Base-by-base conservation (phyloP, 2,888 invertebrate genomes). In the Drosophila atripex region DNA sequence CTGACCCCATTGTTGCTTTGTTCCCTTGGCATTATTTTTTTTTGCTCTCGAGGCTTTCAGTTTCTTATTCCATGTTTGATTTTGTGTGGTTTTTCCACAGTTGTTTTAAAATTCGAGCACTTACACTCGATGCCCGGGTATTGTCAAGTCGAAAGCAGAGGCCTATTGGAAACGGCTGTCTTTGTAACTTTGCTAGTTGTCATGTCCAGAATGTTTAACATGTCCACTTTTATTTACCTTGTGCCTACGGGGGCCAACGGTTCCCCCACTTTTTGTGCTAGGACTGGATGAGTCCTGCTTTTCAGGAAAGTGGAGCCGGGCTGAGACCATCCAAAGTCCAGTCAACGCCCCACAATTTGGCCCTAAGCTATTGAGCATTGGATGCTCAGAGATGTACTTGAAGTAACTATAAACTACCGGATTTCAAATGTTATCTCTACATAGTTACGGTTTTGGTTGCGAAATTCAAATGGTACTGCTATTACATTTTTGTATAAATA, bases 211-310 rank as follows among this genome's bases (percentile, higher is more conserved):
- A 71, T 85, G 74, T 77, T 82, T 74, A 85, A 79, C 86, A 85
- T 85, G 82, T 68, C 77, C 71, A 73, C 76, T 76, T 72, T 85
- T 83, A 85, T 85, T 85, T 83, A 82, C 79, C 76, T 79, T 76
- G n/a, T 61, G 39, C 64, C 63, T 53, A 41, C 41, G 47, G 52
- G 51, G 32, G 18, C 49, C 16, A 23, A 23, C 28, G 12, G 43
- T 32, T 39, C 21, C 11, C 46, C 51, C 16, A 41, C 14, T 41
- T 45, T 3, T 46, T 46, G 39, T 8, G 7, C 64, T 30, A n/a
- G 18, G 11, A 35, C 43, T 30, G 39, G 35, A 39, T 28, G 43
- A 50, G 38, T 23, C 58, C 54, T 49, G 43, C 49, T 65, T 35
- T 43, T 47, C 38, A n/a, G 18, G n/a, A 56, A 30, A 46, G 51